Evolutionary conservation across 2,797 vertebrate genomes (phyloP), one percentile per base, ranked within the genome.

Genomic region (Pachyuromys duprasi): DNA sequence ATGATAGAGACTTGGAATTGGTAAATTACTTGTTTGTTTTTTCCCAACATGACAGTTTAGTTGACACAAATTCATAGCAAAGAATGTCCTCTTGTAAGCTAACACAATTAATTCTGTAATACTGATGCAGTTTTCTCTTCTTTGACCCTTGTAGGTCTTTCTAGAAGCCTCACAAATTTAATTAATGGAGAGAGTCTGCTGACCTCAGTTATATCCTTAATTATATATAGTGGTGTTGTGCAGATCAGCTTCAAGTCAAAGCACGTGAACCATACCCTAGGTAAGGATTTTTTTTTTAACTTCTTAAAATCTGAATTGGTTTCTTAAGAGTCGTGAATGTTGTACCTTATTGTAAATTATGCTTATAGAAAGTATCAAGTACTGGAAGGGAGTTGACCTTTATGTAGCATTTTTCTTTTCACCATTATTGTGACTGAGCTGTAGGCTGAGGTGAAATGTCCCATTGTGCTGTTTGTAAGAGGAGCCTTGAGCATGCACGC

Each of bases 111-210:
- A 87, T 91, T 84, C 45, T 90, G 93, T 86, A 89, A 87, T 60
- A 36, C 31, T 86, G n/a, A 75, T 82, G 24, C 83, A 39, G 18
- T 67, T 95, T 92, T 75, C 70, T 7, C 18, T 20, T 76, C 33
- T 33, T 67, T 13, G 15, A 75, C 26, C 72, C 70, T n/a, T 60
- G 17, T 62, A 98, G 98, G 97, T 90, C 97, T 98, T 97, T 98
- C 98, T 94, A 98, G 97, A 97, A 88, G 90, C 36, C 92, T 98
- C 12, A n/a, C 91, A 60, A 97, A 94, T 63, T 96, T 98, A 97
- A 98, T 98, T 97, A 97, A 96, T 88, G 98, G 97, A 88, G 97
- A 98, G 96, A 96, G 96, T 79, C 89, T 98, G 76, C 92, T 98
- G 82, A 97, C 92, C 8, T 96, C 96, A 91, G 79, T 97, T 89